Evolutionary conservation across 2,113 vertebrate species (phyloP).

Genomic region (Xiphorhynchus elegans): DNA sequence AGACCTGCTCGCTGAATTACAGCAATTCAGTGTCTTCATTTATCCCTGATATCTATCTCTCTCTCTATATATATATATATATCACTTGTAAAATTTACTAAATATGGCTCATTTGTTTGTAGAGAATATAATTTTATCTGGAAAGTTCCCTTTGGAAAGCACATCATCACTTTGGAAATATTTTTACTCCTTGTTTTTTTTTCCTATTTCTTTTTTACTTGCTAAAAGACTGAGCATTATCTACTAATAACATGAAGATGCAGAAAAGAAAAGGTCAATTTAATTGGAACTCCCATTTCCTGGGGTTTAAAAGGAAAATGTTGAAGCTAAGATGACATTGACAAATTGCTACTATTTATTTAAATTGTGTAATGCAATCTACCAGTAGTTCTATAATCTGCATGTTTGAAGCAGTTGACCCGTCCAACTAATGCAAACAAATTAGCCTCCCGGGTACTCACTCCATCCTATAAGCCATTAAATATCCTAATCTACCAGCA

Average conservation of each 20-base stretch:
- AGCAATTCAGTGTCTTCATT: background rate
- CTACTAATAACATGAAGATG: constrained; percentile 77
- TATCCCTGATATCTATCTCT: background rate
- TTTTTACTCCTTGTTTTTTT: background rate
- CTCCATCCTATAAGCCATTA: constrained; percentile 69
- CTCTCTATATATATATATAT: background rate
- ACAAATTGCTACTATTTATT: constrained; percentile 98
- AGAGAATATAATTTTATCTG: background rate
- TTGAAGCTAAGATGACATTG: constrained; percentile 90
- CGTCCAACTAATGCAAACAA: constrained; percentile 87
- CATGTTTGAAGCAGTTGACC: constrained; percentile 87
- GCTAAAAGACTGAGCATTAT: constrained; percentile 66
- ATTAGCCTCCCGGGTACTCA: constrained; percentile 79
- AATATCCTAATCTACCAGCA: constrained; percentile 66
- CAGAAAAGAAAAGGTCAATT: constrained; percentile 84
- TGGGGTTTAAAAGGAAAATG: constrained; percentile 83
- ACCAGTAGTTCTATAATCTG: constrained; percentile 86
- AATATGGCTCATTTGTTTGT: background rate
- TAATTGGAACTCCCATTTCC: constrained; percentile 89
- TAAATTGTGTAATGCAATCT: constrained; percentile 93
- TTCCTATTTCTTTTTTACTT: background rate
- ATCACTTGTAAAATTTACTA: background rate
- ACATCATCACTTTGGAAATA: background rate
- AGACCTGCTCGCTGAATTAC: background rate
- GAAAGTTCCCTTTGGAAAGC: background rate